Conservation (phyloP, 2,797 vertebrate species). For the Odontamblyopus rebecca region DNA sequence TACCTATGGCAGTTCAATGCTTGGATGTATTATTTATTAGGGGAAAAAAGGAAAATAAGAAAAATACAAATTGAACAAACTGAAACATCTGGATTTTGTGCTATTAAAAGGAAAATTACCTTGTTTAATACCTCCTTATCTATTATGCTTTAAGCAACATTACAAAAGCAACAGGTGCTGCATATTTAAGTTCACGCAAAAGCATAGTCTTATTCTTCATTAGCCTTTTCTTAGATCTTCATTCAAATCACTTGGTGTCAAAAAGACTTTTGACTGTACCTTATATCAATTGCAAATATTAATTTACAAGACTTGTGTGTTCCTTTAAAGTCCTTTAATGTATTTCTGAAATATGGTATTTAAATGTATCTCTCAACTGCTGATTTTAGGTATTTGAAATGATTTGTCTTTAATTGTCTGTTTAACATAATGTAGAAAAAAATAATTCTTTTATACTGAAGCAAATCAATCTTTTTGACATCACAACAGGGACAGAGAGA, state of each 20-base stretch:
- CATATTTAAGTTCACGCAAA: not conserved
- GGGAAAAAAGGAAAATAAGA: too few relatives aligned
- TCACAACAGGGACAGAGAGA: conserved; percentile 44
- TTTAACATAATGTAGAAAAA: not conserved
- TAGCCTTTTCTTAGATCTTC: too few relatives aligned
- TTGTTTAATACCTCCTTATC: not conserved
- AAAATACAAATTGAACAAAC: not conserved
- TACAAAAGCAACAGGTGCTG: not conserved
- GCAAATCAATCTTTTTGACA: conserved; percentile 58
- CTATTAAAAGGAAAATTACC: not conserved
- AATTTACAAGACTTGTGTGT: not conserved
- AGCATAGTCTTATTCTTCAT: too few relatives aligned
- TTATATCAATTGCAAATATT: not conserved
- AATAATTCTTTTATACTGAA: conserved; percentile 10
- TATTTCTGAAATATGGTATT: conserved; percentile 34
- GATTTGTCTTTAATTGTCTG: too few relatives aligned
- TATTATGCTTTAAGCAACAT: not conserved
- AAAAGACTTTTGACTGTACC: not conserved
- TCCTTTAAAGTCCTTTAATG: not conserved
- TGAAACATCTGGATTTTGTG: not conserved
- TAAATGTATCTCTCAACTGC: conserved; percentile 27
- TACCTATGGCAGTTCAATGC: not conserved
- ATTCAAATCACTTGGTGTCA: not conserved
- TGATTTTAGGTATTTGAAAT: too few relatives aligned
- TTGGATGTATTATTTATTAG: not conserved